A percentile compares a stretch with the other conserved stretches of the same genome.
These are phyloP conservation scores for Cranoglanis bouderius DNA, from an alignment of 2,113 vertebrate genomes.

Conservation along the genomic window DNA sequence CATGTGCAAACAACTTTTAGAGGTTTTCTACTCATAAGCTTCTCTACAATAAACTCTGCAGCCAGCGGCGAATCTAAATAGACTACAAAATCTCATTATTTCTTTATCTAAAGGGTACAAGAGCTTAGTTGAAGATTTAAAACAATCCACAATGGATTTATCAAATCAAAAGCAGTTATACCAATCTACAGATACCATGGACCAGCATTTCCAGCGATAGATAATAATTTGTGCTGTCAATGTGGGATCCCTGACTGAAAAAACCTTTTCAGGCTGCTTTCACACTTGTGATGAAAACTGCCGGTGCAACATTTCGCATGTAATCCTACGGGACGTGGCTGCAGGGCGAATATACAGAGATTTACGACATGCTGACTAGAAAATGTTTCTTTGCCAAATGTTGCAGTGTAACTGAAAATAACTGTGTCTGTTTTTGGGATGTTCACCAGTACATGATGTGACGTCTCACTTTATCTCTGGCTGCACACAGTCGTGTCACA, in stretches of 20 bases:
- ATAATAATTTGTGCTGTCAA: slow-evolving; percentile 12
- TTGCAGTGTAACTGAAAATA: not conserved
- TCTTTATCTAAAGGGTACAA: slow-evolving; percentile 5
- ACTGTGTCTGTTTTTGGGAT: not conserved
- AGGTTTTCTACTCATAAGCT: slow-evolving; percentile 1
- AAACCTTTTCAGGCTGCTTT: slow-evolving; percentile 7
- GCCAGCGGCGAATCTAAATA: not conserved
- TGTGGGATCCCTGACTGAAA: not conserved
- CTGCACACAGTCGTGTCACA: not conserved
- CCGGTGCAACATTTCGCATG: not conserved
- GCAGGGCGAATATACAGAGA: not conserved
- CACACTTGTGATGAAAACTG: not conserved
- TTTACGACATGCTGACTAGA: not conserved
- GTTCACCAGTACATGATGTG: not conserved
- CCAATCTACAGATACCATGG: not conserved
- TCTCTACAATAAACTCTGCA: not conserved
- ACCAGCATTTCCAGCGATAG: not conserved
- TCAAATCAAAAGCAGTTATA: not conserved
- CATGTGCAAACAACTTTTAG: slow-evolving; percentile 72
- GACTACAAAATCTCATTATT: not conserved
- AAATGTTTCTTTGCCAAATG: not conserved
- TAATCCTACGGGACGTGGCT: too few relatives aligned
- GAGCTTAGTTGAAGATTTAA: slow-evolving; percentile 2
- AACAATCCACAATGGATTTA: slow-evolving; percentile 3
- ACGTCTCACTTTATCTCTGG: not conserved